Base-by-base conservation (phyloP, 2,113 vertebrate genomes). In the Puntigrus tetrazona region DNA sequence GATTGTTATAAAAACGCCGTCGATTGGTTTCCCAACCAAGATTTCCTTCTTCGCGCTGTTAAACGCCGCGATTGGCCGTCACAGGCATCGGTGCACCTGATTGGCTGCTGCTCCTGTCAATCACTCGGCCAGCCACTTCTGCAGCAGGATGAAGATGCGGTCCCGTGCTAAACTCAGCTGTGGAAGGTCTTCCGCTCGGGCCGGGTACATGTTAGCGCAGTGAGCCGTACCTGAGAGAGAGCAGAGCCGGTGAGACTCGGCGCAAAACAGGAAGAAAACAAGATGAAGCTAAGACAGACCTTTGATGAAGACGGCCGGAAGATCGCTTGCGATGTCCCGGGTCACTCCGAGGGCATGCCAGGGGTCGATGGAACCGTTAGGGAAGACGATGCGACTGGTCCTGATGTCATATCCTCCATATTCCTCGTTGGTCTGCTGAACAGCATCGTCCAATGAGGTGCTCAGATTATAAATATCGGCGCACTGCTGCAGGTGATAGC, bases 321-420 rank as follows among this genome's bases (percentile, higher is more conserved):
- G 91, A 55, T 92, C 86, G 18, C 83, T 43, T 3, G 18, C 57
- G 41, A 93, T 91, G 81, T 92, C 89, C 13, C 25, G n/a, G 34
- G 90, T 95, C 88, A 94, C 88, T 14, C 92, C 90, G 73, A 94
- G 45, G 31, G 90, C 88, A 2, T 94, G 91, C 92, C 92, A 95
- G 14, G 91, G 91, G 69, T 94, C 94, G 59, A 92, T 89, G 57
- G 93, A 92, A 5, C 92, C 92, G 3, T 93, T 94, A 4, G 92
- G 92, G 89, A 96, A 93, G 36, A 94, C 83, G 0, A 94, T 94
- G 36, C 90, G 91, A 78, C 83, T 90, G 45, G 85, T 87, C 36
- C 77, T 27, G 34, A 93, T 88, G 72, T 92, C 73, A 9, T 94
- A 92, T 81, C 87, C 89, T 0, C 94, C 90, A 5, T 92, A 94